Evolutionary conservation across 2,797 vertebrate genomes (phyloP).

Genomic region (Mastacembelus armatus): DNA sequence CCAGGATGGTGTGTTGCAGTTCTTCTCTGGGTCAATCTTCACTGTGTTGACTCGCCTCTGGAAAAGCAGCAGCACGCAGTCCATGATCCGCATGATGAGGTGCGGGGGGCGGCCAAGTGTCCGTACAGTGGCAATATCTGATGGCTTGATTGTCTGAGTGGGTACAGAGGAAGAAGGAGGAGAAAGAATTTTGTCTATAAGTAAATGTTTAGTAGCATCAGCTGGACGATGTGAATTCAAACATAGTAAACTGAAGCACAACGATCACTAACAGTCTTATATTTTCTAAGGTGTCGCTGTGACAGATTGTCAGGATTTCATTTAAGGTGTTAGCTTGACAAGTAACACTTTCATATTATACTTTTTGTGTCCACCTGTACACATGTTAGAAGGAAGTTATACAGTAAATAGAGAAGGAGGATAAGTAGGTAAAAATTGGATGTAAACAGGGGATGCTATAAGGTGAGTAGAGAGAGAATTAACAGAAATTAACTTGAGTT

Average conservation of each 20-base stretch:
- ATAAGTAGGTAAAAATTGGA: too few species aligned
- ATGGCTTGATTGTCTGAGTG: conserved; percentile 93
- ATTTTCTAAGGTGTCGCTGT: too few species aligned
- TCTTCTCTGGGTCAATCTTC: conserved; percentile 89
- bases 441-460: background rate
- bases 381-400: too few species aligned
- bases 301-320: too few species aligned
- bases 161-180: background rate
- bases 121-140: conserved; percentile 95
- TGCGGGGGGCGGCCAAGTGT: conserved; percentile 94
- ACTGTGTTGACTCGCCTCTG: conserved; percentile 89
- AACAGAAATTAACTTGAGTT: background rate
- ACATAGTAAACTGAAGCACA: too few species aligned
- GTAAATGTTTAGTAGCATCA: background rate
- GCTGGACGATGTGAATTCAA: background rate
- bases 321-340: too few species aligned
- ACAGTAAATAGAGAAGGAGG: too few species aligned
- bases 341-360: background rate
- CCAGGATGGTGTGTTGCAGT: conserved; percentile 90
- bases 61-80: conserved; percentile 95
- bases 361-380: background rate
- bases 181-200: background rate
- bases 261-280: too few species aligned
- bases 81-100: conserved; percentile 99
- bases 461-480: background rate